phyloP scores from a whole-genome alignment of 2,888 invertebrate species.

The Ochropleura plecta region DNA sequence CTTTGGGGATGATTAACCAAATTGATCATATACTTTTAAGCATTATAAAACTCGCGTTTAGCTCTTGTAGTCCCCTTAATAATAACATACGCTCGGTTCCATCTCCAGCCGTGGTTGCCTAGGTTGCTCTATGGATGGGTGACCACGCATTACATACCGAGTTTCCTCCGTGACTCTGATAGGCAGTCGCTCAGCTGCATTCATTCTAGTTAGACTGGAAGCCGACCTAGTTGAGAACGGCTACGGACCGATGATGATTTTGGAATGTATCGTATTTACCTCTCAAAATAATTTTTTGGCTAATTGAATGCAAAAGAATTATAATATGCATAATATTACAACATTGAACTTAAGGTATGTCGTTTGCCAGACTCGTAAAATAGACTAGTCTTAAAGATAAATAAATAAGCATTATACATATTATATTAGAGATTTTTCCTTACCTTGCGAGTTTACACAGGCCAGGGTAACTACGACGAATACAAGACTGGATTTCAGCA shows the following conservation, averaged over 20 bases:
- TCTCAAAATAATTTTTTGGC: neutral
- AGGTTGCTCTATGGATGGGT: too few species aligned
- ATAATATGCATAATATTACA: too few species aligned
- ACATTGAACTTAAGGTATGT: neutral
- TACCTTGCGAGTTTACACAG: conserved; percentile 84
- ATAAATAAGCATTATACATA: neutral
- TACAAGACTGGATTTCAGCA: conserved; percentile 75
- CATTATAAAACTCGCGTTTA: neutral
- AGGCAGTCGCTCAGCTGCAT: too few species aligned
- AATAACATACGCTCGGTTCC: too few species aligned
- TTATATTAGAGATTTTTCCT: too few species aligned
- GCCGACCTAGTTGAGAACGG: too few species aligned
- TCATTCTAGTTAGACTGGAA: too few species aligned
- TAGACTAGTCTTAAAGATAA: neutral
- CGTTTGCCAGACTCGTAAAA: neutral
- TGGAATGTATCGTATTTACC: neutral
- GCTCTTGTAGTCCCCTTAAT: too few species aligned
- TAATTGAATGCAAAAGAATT: neutral
- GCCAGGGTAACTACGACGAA: conserved; percentile 74
- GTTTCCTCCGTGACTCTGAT: too few species aligned
- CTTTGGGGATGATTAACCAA: neutral
- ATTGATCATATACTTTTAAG: neutral
- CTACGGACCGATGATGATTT: too few species aligned
- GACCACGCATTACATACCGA: too few species aligned
- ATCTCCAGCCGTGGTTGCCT: too few species aligned